These are phyloP conservation scores for Alaudala cheleensis DNA, from an alignment of 2,113 vertebrate species.

Conservation along the genomic window DNA sequence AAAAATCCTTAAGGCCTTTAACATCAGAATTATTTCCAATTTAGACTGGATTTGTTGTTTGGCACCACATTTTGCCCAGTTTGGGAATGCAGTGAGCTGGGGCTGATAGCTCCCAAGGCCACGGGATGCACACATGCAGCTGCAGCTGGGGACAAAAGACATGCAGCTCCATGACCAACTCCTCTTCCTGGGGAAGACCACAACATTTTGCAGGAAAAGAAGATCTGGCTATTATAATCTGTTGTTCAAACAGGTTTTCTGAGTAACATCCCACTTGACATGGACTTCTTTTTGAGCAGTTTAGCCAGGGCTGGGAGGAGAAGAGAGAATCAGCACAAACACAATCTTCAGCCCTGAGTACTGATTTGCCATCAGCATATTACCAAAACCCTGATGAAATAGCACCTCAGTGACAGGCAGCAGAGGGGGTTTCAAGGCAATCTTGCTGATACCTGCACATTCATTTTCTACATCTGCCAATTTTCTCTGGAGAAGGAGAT, in stretches of 20 bases:
- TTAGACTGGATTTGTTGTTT: background rate
- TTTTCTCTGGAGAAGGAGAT: constrained; percentile 27
- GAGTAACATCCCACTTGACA: background rate
- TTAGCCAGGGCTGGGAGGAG: background rate
- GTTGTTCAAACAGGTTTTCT: background rate
- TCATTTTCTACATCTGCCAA: constrained; percentile 28
- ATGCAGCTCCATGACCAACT: background rate
- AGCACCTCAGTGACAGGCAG: background rate
- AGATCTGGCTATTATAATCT: background rate
- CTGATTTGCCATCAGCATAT: background rate
- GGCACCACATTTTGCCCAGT: background rate
- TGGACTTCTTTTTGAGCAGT: background rate
- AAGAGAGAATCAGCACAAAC: background rate
- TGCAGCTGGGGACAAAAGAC: background rate
- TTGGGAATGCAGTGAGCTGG: background rate
- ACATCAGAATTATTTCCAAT: background rate
- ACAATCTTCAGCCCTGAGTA: background rate
- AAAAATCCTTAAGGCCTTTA: background rate
- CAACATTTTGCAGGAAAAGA: background rate
- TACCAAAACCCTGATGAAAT: background rate
- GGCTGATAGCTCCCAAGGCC: background rate
- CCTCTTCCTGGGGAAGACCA: background rate
- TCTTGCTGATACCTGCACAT: constrained; percentile 23
- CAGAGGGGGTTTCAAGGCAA: background rate
- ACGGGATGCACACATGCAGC: background rate